Evolutionary conservation across 2,888 invertebrate species (phyloP).

Genomic region (Amphipyra tragopoginis): DNA sequence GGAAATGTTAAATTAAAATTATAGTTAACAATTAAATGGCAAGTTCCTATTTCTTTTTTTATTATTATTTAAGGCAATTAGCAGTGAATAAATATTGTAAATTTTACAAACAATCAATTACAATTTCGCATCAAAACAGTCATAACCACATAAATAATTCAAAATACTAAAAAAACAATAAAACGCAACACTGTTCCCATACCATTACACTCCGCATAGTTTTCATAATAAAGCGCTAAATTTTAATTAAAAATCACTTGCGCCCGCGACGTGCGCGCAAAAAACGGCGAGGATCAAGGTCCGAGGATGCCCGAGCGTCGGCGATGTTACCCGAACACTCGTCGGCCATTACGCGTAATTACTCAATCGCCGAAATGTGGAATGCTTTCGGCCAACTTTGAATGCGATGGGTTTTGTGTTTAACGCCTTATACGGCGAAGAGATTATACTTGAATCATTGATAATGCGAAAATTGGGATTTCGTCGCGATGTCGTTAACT

Average conservation of each 20-base stretch:
- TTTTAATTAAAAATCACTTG: conserved; percentile 84
- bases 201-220: conserved; percentile 71
- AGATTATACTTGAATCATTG: conserved; percentile 63
- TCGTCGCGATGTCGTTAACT: conserved; percentile 47
- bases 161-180: conserved; percentile 22
- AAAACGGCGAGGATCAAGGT: conserved; percentile 68
- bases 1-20: too few relatives aligned
- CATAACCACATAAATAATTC: conserved; percentile 9
- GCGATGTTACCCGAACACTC: conserved; percentile 69
- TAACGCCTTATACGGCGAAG: conserved; percentile 55
- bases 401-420: conserved; percentile 60
- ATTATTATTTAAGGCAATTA: too few relatives aligned
- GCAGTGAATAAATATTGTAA: neutral
- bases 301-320: conserved; percentile 74
- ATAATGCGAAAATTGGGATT: conserved; percentile 62
- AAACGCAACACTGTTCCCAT: conserved; percentile 20
- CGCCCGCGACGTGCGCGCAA: conserved; percentile 67
- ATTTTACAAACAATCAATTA: conserved; percentile 7
- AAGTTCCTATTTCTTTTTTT: too few relatives aligned
- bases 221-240: conserved; percentile 84
- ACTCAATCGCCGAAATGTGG: conserved; percentile 78
- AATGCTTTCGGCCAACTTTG: conserved; percentile 66
- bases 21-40: too few relatives aligned
- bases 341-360: conserved; percentile 74
- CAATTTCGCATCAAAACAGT: conserved; percentile 15